Base-by-base conservation (phyloP, 2,888 invertebrate genomes). In the Fragum fragum region DNA sequence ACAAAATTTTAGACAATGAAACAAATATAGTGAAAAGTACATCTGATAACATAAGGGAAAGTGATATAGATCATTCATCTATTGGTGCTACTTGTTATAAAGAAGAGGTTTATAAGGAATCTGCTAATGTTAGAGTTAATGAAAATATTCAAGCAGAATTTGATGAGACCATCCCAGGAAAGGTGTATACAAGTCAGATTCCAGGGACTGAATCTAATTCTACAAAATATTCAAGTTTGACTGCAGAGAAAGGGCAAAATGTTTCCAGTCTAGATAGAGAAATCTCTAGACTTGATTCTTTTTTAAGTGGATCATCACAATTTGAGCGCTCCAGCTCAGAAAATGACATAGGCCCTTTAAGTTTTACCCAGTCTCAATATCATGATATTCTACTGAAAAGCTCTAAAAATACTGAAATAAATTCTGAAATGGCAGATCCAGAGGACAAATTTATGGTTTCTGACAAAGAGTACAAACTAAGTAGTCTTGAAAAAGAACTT, bases 231-330 rank as follows among this genome's bases (percentile, higher is more conserved):
- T 23, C 39, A 14, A 66, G 42, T 23, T 23, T 66, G 18, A 42
- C 7, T 21, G 36, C 23, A 16, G 36, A 69, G 3, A 26, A 36
- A 18, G 71, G 53, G 28, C 57, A 23, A 23, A 32, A 29, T 16
- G 55, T 23, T 71, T 79, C 75, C n/a, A 76, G 53, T 70, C 42
- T 80, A 21, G 80, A 80, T 26, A 77, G 52, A 72, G 82, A 82
- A 63, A 75, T 80, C 32, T 74, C 79, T n/a, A 72, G 78, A 52
- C 53, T 82, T 11, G 73, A 85, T 57, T 73, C 74, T 14, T 83
- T 68, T 53, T 61, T 83, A 32, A 79, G 80, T 68, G 59, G 74
- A 32, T 63, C 79, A 23, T 69, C 70, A 36, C 76, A 76, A 7
- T 1, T 26, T 63, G 66, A 71, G 36, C 53, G 36, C 14, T 32